Evolutionary conservation across 64 coral and sea anemone genomes (phyloP).

Genomic region (Porites lutea): DNA sequence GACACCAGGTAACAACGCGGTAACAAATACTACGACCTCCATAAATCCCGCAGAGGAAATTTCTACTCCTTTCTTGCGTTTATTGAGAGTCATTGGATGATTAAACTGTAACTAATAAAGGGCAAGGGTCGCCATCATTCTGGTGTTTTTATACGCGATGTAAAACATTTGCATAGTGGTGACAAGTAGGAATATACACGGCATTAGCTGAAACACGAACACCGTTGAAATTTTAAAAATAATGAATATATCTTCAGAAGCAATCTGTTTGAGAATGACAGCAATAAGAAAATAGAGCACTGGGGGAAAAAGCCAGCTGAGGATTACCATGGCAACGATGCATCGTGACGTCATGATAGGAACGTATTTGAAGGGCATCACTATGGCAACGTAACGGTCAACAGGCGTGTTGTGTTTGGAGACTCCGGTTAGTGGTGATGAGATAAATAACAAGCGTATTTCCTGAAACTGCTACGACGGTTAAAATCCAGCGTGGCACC

Average conservation of each 20-base stretch:
- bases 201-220: background rate
- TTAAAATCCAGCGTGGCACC: slow-evolving; percentile 8
- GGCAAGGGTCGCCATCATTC: background rate
- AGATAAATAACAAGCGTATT: slow-evolving; percentile 4
- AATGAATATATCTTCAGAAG: background rate
- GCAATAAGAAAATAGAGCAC: background rate
- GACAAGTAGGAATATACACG: background rate
- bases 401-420: background rate
- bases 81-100: background rate
- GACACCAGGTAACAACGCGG: background rate
- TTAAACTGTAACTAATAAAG: background rate
- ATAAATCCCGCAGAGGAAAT: background rate
- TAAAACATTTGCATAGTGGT: background rate
- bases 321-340: background rate
- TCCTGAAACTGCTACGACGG: background rate
- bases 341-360: background rate
- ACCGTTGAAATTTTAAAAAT: background rate
- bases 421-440: background rate
- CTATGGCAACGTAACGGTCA: slow-evolving; percentile 37
- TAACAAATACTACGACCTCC: background rate
- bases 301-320: background rate
- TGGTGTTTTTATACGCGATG: background rate
- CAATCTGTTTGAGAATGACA: background rate
- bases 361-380: slow-evolving; percentile 23
- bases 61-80: background rate